Percentiles rank a stretch among this genome's conserved stretches.
Conservation (phyloP, 2,797 vertebrate species). For the Valencia hispanica region DNA sequence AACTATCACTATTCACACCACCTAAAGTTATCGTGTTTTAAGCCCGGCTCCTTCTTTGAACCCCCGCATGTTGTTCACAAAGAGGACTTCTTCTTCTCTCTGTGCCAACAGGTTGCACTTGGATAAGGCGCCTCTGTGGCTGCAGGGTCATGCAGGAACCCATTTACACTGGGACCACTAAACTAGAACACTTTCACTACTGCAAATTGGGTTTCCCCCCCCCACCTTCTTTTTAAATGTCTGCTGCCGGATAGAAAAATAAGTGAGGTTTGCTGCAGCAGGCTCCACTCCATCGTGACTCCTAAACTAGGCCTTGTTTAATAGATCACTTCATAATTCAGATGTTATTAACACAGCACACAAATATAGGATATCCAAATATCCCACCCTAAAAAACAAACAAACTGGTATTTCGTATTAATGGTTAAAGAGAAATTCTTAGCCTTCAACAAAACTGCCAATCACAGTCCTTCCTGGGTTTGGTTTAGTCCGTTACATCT, state of each 20-base stretch:
- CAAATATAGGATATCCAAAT: constrained; percentile 76
- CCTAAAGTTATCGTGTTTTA: constrained; percentile 29
- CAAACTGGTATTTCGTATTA: constrained; percentile 22
- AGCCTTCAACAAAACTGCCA: constrained; percentile 14
- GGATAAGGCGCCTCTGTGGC: constrained; percentile 72
- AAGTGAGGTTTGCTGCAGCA: constrained; percentile 66
- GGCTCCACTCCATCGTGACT: constrained; percentile 21
- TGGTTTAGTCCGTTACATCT: not conserved
- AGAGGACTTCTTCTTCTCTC: constrained; percentile 7
- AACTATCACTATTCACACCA: constrained; percentile 51
- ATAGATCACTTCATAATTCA: constrained; percentile 77
- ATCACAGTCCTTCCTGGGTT: constrained; percentile 33
- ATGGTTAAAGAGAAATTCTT: constrained; percentile 24
- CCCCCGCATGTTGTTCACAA: not conserved
- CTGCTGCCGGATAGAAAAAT: constrained; percentile 48
- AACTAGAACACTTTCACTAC: not conserved
- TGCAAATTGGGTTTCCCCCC: not conserved
- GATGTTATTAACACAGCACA: constrained; percentile 82
- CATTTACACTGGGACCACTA: constrained; percentile 38
- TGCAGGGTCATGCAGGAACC: constrained; percentile 42
- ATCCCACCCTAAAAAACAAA: constrained; percentile 56
- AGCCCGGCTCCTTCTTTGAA: constrained; percentile 14
- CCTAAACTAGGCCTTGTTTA: constrained; percentile 71
- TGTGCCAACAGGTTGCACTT: constrained; percentile 44
- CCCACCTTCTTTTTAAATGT: constrained; percentile 21